A percentile compares a stretch with the other conserved stretches of the same genome.
These are phyloP conservation scores for Eidolon dupreanum DNA, from an alignment of 2,797 vertebrate genomes.

Conservation along the genomic window DNA sequence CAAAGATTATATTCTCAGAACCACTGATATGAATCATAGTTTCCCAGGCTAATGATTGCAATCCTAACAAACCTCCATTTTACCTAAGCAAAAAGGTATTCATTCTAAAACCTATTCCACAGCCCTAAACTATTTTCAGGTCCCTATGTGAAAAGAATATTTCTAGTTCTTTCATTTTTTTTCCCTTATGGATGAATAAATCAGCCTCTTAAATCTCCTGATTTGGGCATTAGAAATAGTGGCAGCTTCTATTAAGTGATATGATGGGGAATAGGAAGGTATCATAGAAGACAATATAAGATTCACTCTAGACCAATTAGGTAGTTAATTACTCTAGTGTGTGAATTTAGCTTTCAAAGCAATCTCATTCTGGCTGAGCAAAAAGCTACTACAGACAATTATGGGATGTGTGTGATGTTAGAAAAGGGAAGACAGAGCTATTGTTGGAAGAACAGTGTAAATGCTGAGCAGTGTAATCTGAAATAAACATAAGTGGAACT, in stretches of 20 bases:
- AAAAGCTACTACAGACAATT: constrained; percentile 51
- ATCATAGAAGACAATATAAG: constrained; percentile 57
- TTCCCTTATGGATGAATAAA: neutral
- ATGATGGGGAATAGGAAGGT: constrained; percentile 13
- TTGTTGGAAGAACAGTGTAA: constrained; percentile 51
- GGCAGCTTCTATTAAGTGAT: constrained; percentile 44
- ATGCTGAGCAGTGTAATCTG: constrained; percentile 57
- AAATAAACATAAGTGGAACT: constrained; percentile 24
- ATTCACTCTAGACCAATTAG: constrained; percentile 69
- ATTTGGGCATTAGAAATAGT: constrained; percentile 61
- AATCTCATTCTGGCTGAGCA: constrained; percentile 13
- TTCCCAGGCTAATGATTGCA: neutral
- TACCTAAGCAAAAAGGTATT: neutral
- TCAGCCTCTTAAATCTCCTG: constrained; percentile 39
- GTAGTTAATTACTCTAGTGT: constrained; percentile 70
- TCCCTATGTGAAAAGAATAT: constrained; percentile 9
- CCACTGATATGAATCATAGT: neutral
- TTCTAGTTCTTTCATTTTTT: neutral
- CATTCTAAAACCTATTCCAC: neutral
- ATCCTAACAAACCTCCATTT: neutral
- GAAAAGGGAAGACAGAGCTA: neutral
- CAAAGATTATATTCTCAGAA: neutral
- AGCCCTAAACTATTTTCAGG: neutral
- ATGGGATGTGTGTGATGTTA: constrained; percentile 27
- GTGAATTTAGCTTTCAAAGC: constrained; percentile 70